Base-by-base conservation (phyloP, 53 echinoderm and acorn worm species). In the Paracentrotus lividus region DNA sequence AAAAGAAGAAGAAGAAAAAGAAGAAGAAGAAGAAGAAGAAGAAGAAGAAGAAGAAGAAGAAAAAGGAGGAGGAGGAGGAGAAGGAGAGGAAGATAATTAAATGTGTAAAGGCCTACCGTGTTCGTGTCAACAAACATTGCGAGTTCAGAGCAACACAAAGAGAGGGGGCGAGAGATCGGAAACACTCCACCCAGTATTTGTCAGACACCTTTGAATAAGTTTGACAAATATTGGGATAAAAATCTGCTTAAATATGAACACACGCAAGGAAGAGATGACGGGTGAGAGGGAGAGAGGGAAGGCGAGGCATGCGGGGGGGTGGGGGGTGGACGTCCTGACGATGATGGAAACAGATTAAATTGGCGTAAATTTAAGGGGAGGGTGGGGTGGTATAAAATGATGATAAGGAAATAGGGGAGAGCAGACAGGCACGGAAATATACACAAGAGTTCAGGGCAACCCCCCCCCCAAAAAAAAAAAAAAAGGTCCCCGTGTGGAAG, bases 131-230 rank as follows among this genome's bases (percentile, higher is more conserved):
- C 55, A 86, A 54, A 86, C 86, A 86, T 56, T 8, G 20, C 45
- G 86, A 23, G 86, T 86, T 86, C 86, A 86, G 33, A 16, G 53
- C 0, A 24, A 36, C 14, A 89, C 64, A 64, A 52, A 72, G 72
- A 32, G 53, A 23, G 90, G 68, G 90, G 90, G 90, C 90, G 90
- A 90, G 40, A 29, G 21, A 66, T 49, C 90, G 90, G 90, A 90
- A 90, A 53, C 90, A 90, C 90, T 90, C 45, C 69, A 90, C 89
- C 65, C 61, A 4, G 26, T 89, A 44, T 89, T 89, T 89, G 89
- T 89, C 64, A 90, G 72, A 90, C 90, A 90, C 90, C 90, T 90
- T 75, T 90, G 90, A 90, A 90, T 90, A 90, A 90, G 90, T 90
- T 90, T 52, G 90, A 72, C 90, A 90, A 90, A 90, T 90, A 90